These are phyloP conservation scores for Drosophila borborema DNA, from an alignment of 2,888 invertebrate genomes.

Conservation along the genomic window DNA sequence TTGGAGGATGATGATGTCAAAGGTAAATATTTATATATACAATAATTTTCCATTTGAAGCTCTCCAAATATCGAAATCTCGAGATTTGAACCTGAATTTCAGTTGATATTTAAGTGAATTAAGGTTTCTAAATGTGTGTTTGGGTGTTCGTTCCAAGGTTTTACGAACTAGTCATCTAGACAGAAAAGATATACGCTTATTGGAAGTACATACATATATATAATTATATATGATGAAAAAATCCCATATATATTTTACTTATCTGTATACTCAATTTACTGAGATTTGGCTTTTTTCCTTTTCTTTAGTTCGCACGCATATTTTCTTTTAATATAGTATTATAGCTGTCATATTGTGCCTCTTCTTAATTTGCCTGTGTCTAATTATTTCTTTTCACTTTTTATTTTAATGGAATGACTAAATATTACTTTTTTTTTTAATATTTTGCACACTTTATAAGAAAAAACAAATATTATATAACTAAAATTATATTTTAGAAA, in stretches of 20 bases:
- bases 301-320: conserved; percentile 2
- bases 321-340: not conserved
- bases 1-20: conserved; percentile 98
- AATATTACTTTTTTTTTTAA: not conserved
- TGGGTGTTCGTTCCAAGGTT: not conserved
- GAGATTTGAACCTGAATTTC: not conserved
- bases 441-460: not conserved
- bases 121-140: not conserved
- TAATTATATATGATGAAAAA: not conserved
- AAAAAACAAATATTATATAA: not conserved
- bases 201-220: not conserved
- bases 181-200: not conserved
- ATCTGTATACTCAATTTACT: not conserved
- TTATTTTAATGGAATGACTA: conserved; percentile 2
- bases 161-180: not conserved
- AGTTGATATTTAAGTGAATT: conserved; percentile 7
- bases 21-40: conserved; percentile 87
- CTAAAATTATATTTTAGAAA: not conserved
- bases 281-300: not conserved
- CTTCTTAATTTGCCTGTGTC: not conserved
- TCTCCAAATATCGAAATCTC: too few species aligned
- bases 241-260: not conserved
- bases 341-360: not conserved
- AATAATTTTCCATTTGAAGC: not conserved
- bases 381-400: not conserved